Evolutionary conservation across 2,888 invertebrate genomes (phyloP).

Genomic region (Myopa testacea): DNA sequence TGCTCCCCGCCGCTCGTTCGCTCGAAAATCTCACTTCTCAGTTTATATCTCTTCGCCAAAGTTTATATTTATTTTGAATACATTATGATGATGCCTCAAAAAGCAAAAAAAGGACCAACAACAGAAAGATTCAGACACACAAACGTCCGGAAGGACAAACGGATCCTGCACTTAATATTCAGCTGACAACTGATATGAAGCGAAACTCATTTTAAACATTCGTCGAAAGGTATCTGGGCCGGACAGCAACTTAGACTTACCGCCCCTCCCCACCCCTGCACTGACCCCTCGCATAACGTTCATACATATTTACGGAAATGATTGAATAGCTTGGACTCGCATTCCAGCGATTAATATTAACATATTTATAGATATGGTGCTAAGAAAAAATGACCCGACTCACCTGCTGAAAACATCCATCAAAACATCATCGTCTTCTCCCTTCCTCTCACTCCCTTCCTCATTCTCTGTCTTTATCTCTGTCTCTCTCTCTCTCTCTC

Average conservation of each 20-base stretch:
- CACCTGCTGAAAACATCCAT: conserved; percentile 21
- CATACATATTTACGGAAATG: conserved; percentile 26
- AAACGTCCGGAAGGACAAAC: not conserved
- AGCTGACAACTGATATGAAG: conserved; percentile 24
- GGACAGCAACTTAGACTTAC: too few relatives aligned
- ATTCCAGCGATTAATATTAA: conserved; percentile 27
- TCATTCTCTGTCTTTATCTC: too few relatives aligned
- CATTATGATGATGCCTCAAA: not conserved
- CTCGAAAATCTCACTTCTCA: not conserved
- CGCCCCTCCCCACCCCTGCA: too few relatives aligned
- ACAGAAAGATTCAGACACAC: not conserved
- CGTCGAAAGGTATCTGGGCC: not conserved
- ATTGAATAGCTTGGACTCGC: conserved; percentile 20
- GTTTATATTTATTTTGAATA: conserved; percentile 26
- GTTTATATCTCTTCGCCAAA: too few relatives aligned
- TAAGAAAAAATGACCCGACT: not conserved
- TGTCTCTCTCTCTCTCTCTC: too few relatives aligned
- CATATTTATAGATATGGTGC: conserved; percentile 26
- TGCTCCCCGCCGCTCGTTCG: conserved; percentile 7
- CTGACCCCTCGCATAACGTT: not conserved
- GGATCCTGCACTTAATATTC: conserved; percentile 9
- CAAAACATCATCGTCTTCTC: not conserved
- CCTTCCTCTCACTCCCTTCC: not conserved
- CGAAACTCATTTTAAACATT: conserved; percentile 22
- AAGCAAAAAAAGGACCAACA: too few relatives aligned